Evolutionary conservation across 2,888 invertebrate species (phyloP).

Genomic region (Pseudeuparius sepicola): DNA sequence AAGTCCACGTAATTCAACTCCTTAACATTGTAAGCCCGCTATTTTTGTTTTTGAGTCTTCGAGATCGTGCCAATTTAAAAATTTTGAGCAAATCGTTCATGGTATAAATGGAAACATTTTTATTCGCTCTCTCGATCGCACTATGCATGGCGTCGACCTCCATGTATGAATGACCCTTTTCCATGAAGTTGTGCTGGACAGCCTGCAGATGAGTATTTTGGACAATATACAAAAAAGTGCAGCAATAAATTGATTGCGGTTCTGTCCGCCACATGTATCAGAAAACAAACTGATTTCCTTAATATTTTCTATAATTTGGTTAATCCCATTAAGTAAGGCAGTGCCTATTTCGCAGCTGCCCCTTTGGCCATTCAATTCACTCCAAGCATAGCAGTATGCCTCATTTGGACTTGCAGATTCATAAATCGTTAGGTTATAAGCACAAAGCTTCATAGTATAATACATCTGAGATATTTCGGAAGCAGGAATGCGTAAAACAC

Average conservation of each 20-base stretch:
- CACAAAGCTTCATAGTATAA: slow-evolving; percentile 21
- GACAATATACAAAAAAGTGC: slow-evolving; percentile 12
- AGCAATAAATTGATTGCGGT: slow-evolving; percentile 18
- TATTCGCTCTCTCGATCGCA: slow-evolving; percentile 22
- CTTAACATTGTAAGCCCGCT: slow-evolving; percentile 6
- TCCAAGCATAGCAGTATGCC: slow-evolving; percentile 20
- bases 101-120: slow-evolving; percentile 14
- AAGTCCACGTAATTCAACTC: slow-evolving; percentile 8
- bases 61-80: slow-evolving; percentile 8
- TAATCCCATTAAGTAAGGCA: slow-evolving; percentile 5
- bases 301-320: slow-evolving; percentile 3
- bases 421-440: slow-evolving; percentile 20
- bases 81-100: slow-evolving; percentile 7
- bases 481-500: slow-evolving; percentile 26
- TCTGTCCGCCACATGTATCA: slow-evolving; percentile 24
- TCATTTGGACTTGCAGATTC: slow-evolving; percentile 27
- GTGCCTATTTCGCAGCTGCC: slow-evolving; percentile 27
- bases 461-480: slow-evolving; percentile 26
- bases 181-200: slow-evolving; percentile 11
- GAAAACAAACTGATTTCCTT: slow-evolving; percentile 9
- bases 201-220: slow-evolving; percentile 11
- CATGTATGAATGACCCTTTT: slow-evolving; percentile 11
- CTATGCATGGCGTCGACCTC: slow-evolving; percentile 9
- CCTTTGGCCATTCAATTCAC: slow-evolving; percentile 13
- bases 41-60: slow-evolving; percentile 7